Evolutionary conservation across 2,113 vertebrate species (phyloP).

Genomic region (Recurvirostra avosetta): DNA sequence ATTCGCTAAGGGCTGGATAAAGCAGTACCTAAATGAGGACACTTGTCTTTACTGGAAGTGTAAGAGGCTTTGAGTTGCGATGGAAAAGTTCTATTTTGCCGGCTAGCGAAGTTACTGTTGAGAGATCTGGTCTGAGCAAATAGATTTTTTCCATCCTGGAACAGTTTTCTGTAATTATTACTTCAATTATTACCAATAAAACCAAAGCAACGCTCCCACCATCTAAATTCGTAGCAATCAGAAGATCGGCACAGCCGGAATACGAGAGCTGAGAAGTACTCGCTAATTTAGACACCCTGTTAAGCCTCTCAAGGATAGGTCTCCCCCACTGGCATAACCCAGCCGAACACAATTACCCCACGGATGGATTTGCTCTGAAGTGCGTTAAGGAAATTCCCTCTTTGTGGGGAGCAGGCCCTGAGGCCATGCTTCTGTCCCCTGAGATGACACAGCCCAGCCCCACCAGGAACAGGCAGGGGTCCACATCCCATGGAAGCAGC

Average conservation of each 20-base stretch:
- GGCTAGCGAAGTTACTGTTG: neutral
- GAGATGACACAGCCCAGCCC: neutral
- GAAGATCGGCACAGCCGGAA: neutral
- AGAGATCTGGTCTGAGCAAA: neutral
- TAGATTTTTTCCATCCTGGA: conserved; percentile 8
- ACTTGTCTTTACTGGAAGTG: neutral
- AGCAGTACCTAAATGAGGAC: neutral
- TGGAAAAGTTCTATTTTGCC: neutral
- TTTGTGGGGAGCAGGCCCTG: neutral
- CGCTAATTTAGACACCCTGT: neutral
- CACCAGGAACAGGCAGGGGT: neutral
- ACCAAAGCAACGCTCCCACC: neutral
- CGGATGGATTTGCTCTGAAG: neutral
- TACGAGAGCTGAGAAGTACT: neutral
- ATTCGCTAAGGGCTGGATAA: neutral
- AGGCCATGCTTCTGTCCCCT: neutral
- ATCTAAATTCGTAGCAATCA: neutral
- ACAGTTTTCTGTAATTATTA: neutral
- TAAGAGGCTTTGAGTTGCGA: neutral
- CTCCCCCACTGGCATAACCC: rapidly evolving
- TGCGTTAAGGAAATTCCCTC: rapidly evolving
- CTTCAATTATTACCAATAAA: neutral
- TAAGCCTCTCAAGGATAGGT: neutral
- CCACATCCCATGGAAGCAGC: neutral
- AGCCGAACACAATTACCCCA: neutral